Conservation (phyloP, 2,888 invertebrate genomes). For the Bombyx huttoni region DNA sequence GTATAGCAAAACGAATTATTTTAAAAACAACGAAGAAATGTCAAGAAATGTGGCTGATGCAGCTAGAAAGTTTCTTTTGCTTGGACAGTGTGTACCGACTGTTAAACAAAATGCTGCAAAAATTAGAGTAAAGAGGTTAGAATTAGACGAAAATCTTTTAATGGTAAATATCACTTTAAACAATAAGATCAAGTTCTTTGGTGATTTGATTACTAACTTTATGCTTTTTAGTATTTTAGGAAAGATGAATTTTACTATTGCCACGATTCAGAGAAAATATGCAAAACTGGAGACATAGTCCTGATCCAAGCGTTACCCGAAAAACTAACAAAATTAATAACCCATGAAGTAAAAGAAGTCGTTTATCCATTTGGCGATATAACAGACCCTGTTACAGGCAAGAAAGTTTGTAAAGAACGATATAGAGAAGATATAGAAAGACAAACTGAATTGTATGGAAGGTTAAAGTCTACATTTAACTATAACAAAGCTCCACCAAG, state of each 20-base stretch:
- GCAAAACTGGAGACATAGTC: slow-evolving; percentile 88
- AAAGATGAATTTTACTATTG: slow-evolving; percentile 82
- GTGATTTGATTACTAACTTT: background rate
- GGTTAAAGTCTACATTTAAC: slow-evolving; percentile 77
- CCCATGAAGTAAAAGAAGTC: slow-evolving; percentile 84
- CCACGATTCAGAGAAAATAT: slow-evolving; percentile 81
- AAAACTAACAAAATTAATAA: slow-evolving; percentile 82
- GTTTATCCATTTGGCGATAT: slow-evolving; percentile 87
- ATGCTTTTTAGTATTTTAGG: slow-evolving; percentile 79
- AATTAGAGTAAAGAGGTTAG: slow-evolving; percentile 81
- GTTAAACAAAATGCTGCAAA: slow-evolving; percentile 84
- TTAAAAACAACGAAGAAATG: slow-evolving; percentile 21
- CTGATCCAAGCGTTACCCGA: slow-evolving; percentile 81
- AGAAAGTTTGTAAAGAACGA: slow-evolving; percentile 79
- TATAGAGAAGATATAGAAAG: slow-evolving; percentile 84
- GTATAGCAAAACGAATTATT: background rate
- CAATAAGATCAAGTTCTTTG: background rate
- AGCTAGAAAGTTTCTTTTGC: slow-evolving; percentile 69
- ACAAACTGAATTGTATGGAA: slow-evolving; percentile 78
- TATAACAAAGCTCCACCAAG: slow-evolving; percentile 83
- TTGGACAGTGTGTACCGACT: slow-evolving; percentile 86
- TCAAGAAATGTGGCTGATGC: slow-evolving; percentile 48
- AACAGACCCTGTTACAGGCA: slow-evolving; percentile 88
- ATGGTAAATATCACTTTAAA: slow-evolving; percentile 74
- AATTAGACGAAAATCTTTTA: slow-evolving; percentile 80